phyloP scores from a whole-genome alignment of 2,888 invertebrate species.

The Campopleginae sp. region DNA sequence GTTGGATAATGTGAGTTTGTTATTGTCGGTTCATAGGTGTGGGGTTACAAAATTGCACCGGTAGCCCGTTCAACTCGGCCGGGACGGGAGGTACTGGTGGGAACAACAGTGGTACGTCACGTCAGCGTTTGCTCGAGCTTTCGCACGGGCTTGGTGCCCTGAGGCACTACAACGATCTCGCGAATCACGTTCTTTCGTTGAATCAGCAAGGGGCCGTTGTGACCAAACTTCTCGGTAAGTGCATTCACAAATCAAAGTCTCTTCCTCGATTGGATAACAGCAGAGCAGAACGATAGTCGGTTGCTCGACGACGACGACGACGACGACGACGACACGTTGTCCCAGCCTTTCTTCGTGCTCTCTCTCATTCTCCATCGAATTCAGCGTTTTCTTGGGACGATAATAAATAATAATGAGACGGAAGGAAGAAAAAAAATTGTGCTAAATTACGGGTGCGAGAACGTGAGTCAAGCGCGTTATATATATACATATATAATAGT shows the following conservation, averaged over 20 bases:
- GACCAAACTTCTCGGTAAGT: slow-evolving; percentile 95
- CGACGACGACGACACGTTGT: neutral
- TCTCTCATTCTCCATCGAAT: slow-evolving; percentile 20
- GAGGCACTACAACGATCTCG: slow-evolving; percentile 93
- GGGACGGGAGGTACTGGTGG: slow-evolving; percentile 68
- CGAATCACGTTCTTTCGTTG: slow-evolving; percentile 93
- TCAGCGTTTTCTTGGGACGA: slow-evolving; percentile 30
- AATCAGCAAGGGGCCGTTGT: slow-evolving; percentile 94
- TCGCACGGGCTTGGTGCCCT: slow-evolving; percentile 90
- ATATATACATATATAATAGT: neutral
- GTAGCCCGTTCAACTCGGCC: slow-evolving; percentile 76
- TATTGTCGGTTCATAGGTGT: slow-evolving; percentile 73
- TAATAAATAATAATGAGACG: slow-evolving; percentile 54
- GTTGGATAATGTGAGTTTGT: slow-evolving; percentile 28
- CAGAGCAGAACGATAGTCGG: neutral
- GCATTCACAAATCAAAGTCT: slow-evolving; percentile 64
- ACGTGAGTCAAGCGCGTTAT: neutral
- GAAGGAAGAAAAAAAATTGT: slow-evolving; percentile 12
- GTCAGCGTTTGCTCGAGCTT: slow-evolving; percentile 92
- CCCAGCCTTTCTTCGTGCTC: neutral
- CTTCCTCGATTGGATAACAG: slow-evolving; percentile 18
- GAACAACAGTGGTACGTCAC: slow-evolving; percentile 85
- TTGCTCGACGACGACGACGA: neutral
- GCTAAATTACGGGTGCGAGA: slow-evolving; percentile 28
- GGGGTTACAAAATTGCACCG: slow-evolving; percentile 79